These are phyloP conservation scores for Apamea anceps DNA, from an alignment of 2,888 invertebrate genomes.

Conservation along the genomic window DNA sequence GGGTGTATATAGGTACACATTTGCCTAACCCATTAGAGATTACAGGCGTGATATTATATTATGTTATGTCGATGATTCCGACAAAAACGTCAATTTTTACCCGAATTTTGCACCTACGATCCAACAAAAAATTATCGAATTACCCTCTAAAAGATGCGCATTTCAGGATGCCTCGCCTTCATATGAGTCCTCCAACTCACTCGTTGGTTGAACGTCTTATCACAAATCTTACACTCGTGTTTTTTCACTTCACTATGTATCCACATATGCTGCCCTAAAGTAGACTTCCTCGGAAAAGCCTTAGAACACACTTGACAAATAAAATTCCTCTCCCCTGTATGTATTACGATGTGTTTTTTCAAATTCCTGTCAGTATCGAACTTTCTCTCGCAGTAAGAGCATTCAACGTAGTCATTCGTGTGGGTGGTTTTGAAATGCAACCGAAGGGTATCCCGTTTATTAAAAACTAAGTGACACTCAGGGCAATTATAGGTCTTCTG, in stretches of 20 bases:
- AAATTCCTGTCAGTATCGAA: conserved; percentile 67
- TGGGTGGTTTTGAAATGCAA: conserved; percentile 69
- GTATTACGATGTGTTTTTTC: conserved; percentile 66
- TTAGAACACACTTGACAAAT: conserved; percentile 73
- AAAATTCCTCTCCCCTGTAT: conserved; percentile 73
- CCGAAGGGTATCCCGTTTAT: conserved; percentile 57
- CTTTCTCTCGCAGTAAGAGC: conserved; percentile 64
- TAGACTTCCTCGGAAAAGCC: conserved; percentile 72
- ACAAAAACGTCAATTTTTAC: not conserved
- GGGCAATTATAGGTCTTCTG: conserved; percentile 65
- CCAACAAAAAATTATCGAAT: not conserved
- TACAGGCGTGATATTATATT: not conserved
- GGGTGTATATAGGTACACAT: not conserved
- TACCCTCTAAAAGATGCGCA: conserved; percentile 39
- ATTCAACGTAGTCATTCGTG: conserved; percentile 63
- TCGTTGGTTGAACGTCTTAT: conserved; percentile 75
- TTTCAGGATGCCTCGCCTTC: conserved; percentile 80
- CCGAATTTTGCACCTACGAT: too few species aligned
- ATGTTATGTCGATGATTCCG: not conserved
- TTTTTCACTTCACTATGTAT: conserved; percentile 74
- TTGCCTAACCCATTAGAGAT: not conserved
- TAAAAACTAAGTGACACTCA: conserved; percentile 61
- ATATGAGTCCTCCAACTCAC: conserved; percentile 78
- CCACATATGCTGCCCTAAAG: conserved; percentile 75
- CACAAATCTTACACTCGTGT: conserved; percentile 72